Conservation (phyloP, 2,113 vertebrate species). For the Thymallus thymallus region DNA sequence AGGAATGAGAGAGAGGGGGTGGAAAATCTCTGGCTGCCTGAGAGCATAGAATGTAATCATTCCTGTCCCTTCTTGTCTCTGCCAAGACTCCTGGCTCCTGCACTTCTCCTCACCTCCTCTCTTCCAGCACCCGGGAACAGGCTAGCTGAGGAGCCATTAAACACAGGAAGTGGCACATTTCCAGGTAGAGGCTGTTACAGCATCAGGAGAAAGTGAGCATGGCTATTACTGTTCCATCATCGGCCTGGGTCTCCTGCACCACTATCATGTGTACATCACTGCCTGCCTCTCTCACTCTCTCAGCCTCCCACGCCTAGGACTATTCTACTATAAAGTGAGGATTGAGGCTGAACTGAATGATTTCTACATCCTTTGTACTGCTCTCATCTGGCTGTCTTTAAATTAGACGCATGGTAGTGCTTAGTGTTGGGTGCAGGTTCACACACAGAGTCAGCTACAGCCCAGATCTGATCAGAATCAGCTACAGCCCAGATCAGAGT, state of each 20-base stretch:
- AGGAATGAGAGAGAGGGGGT: slow-evolving; percentile 8
- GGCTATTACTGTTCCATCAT: background rate
- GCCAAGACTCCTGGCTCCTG: background rate
- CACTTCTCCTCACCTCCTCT: slow-evolving; percentile 10
- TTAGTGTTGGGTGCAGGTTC: slow-evolving; percentile 37
- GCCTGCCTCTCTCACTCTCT: background rate
- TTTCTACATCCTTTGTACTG: too few species aligned
- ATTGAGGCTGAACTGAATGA: background rate
- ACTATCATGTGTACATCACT: background rate
- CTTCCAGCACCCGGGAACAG: background rate
- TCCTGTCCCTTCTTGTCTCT: background rate
- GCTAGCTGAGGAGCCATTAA: background rate
- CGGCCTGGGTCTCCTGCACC: background rate
- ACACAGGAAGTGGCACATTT: background rate
- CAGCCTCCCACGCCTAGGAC: too few species aligned
- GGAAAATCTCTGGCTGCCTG: background rate
- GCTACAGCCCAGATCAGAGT: too few species aligned
- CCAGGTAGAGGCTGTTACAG: background rate
- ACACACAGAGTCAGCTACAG: slow-evolving; percentile 4
- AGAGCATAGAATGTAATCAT: slow-evolving; percentile 1
- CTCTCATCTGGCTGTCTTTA: slow-evolving; percentile 21
- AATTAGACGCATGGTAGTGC: slow-evolving; percentile 57
- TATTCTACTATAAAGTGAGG: background rate
- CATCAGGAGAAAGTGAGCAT: background rate
- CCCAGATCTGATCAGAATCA: background rate